Base-by-base conservation (phyloP, 2,113 vertebrate species). In the Lonchura striata region DNA sequence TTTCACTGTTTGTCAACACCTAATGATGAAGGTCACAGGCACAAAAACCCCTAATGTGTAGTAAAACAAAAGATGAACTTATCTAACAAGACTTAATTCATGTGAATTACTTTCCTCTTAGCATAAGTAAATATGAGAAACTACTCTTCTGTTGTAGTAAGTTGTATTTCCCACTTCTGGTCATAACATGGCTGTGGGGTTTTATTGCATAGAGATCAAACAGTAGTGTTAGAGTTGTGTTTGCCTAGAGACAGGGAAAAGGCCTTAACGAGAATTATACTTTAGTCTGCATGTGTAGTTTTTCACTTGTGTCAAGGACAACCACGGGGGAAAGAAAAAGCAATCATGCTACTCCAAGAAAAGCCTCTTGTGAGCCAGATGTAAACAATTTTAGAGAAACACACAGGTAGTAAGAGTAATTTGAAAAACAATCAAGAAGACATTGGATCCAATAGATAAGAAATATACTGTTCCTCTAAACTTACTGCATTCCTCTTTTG, bases 161-260 rank as follows among this genome's bases (percentile, higher is more conserved):
- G 11, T n/a, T 81, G 2, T 30, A 21, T 52, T 61, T 52, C 30
- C 25, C 35, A 35, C 12, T 78, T 31, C 64, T 35, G 24, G 15
- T 19, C 41, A 50, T 44, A 74, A 88, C 4, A 8, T 3, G 27
- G 9, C 11, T 35, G 24, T 15, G 16, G 14, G 20, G 15, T 50
- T 50, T 64, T 64, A 50, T 9, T 60, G 25, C 15, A 71, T 4
- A 65, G n/a, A 60, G 24, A n/a, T 41, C 0, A 0, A 65, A 79
- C 37, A 46, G 19, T 14, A 6, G 7, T 17, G 4, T 31, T 69
- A 65, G 35, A 39, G 46, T 1, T 61, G 11, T 0, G 2, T 22
- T 37, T 1, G 3, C 41, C 37, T 35, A 49, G 30, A 42, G 20
- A 70, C 4, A 24, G 14, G 4, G 16, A n/a, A 47, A 70, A 46